Base-by-base conservation (phyloP, 2,113 vertebrate genomes). In the Rhombomys opimus region DNA sequence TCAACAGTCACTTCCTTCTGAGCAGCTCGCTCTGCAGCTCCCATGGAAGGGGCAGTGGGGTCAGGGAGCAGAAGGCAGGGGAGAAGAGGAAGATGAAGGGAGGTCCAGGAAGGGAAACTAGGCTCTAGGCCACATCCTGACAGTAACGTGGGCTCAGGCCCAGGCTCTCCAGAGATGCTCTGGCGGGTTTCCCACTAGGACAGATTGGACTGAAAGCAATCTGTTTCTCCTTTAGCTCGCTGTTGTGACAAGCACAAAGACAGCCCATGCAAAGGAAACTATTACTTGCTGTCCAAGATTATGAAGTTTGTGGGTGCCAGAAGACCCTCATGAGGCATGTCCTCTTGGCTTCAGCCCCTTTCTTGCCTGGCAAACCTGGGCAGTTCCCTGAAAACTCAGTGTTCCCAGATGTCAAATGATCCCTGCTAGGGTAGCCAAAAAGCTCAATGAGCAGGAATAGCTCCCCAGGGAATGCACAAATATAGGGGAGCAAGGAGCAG, bases 61-160 rank as follows among this genome's bases (percentile, higher is more conserved):
- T 95, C 95, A 98, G 63, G 87, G 95, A 94, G 76, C 97, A 97
- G 89, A 97, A 96, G 94, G 92, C 96, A 96, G 65, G 77, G 94
- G 82, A 94, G 75, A 81, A 90, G 88, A 95, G 80, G 41, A 92
- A 95, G 90, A 96, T 96, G 96, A 97, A 95, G 78, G 70, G 91
- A 93, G 87, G 50, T 73, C 80, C 86, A 93, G 91, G 85, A 96
- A 97, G 87, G 89, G 87, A 96, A 98, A 90, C 65, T 35, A 95
- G 92, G 95, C 93, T 97, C 85, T 95, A 95, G 78, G 88, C 90
- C 88, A 95, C 70, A 95, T 97, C 97, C 96, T 97, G 97, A 95
- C 65, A 94, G 88, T 67, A 78, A 77, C 70, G 90, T 7, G 0
- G 95, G 91, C 77, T 84, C 54, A 65, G 75, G 57, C 90, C 61